Evolutionary conservation across 2,888 invertebrate genomes (phyloP).

Genomic region (Macrophya alboannulata): DNA sequence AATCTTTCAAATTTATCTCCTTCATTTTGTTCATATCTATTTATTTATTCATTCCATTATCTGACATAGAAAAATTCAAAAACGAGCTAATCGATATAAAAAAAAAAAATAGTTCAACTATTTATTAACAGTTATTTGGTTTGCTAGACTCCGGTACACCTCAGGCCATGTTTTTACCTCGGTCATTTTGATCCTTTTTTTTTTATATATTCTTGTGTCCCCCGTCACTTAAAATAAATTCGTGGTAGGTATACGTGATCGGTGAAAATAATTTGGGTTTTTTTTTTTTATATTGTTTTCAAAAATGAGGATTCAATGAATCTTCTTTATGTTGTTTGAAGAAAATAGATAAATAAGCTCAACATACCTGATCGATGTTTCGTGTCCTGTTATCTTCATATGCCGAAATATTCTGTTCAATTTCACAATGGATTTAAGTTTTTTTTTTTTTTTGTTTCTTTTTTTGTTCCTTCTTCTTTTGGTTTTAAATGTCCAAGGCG

Average conservation of each 20-base stretch:
- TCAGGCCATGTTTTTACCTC: constrained; percentile 1
- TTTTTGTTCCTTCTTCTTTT: background rate
- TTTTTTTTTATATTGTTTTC: background rate
- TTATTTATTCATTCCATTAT: background rate
- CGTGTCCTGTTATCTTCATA: constrained; percentile 46
- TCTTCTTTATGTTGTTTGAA: background rate
- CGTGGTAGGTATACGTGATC: background rate
- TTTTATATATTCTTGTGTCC: background rate
- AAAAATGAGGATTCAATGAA: background rate
- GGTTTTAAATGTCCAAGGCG: constrained; percentile 32
- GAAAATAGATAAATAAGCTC: background rate
- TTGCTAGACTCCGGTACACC: constrained; percentile 12
- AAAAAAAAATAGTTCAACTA: background rate
- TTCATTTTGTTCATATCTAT: background rate
- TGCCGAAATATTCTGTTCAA: constrained; percentile 18
- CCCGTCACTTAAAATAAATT: background rate
- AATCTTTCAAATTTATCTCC: background rate
- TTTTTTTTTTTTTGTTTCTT: background rate
- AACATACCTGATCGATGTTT: constrained; percentile 21
- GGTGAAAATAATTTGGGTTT: background rate
- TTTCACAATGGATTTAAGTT: background rate
- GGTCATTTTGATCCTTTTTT: background rate
- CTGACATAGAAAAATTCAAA: too few relatives aligned
- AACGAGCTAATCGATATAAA: too few relatives aligned
- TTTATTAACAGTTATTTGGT: background rate